Conservation (phyloP, 2,113 vertebrate genomes). For the Pachypanchax playfairii region DNA sequence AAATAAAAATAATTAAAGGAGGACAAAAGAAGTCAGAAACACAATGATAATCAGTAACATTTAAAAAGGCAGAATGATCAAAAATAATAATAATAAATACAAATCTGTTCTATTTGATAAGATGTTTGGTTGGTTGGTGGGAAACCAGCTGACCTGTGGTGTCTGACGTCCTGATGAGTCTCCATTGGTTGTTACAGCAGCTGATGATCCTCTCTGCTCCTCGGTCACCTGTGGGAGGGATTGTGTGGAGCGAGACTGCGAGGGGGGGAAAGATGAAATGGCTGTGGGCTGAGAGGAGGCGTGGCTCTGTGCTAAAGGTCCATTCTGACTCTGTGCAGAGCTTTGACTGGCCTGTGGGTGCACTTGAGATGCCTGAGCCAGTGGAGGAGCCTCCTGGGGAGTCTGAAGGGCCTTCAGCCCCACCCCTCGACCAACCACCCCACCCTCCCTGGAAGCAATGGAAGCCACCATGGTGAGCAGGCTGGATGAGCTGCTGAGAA, state of each 20-base stretch:
- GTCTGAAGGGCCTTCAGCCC: constrained; percentile 77
- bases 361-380: constrained; percentile 69
- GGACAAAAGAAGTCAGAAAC: neutral
- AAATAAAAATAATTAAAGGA: neutral
- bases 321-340: constrained; percentile 48
- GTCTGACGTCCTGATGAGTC: constrained; percentile 44
- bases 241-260: constrained; percentile 33
- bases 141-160: constrained; percentile 57
- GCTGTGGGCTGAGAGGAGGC: constrained; percentile 40
- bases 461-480: constrained; percentile 76
- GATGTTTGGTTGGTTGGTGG: neutral
- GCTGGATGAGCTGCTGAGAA: constrained; percentile 71
- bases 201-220: constrained; percentile 38
- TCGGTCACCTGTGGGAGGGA: constrained; percentile 26
- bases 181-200: constrained; percentile 45
- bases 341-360: constrained; percentile 64
- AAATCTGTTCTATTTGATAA: too few species aligned
- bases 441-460: constrained; percentile 66
- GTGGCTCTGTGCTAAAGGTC: constrained; percentile 13
- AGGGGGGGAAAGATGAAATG: constrained; percentile 24
- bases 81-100: too few species aligned
- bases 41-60: neutral
- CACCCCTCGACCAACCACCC: constrained; percentile 66
- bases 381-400: constrained; percentile 64
- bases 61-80: too few species aligned